A percentile compares a stretch with the other conserved stretches of the same genome.
Conservation (phyloP, 2,888 invertebrate species). For the Linnaemya vulpina region DNA sequence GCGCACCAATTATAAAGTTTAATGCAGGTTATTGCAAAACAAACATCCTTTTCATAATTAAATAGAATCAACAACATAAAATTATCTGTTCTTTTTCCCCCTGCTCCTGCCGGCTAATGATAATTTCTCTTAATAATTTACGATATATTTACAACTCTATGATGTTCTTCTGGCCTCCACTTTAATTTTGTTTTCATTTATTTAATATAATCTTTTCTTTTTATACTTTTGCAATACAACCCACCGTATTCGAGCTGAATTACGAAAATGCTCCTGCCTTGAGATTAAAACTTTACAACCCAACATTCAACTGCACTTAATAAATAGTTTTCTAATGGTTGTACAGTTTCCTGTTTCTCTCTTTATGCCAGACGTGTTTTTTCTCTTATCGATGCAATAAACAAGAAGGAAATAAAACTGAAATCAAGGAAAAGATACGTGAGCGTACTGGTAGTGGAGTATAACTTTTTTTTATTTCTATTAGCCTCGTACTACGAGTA, state of each 20-base stretch:
- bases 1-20: constrained; percentile 19
- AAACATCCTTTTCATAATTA: constrained; percentile 37
- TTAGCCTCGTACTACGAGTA: neutral
- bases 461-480: neutral
- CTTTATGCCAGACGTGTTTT: neutral
- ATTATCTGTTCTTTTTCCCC: neutral
- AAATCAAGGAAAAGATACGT: constrained; percentile 23
- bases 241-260: constrained; percentile 21
- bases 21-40: constrained; percentile 7
- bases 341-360: constrained; percentile 62
- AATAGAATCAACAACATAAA: constrained; percentile 13
- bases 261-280: neutral
- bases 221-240: constrained; percentile 1
- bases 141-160: constrained; percentile 39
- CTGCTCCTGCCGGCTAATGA: constrained; percentile 28
- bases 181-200: neutral
- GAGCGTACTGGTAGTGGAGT: neutral
- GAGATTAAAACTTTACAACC: neutral
- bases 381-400: constrained; percentile 15
- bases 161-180: constrained; percentile 32
- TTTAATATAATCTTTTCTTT: neutral
- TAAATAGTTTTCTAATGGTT: constrained; percentile 64
- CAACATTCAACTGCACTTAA: constrained; percentile 48
- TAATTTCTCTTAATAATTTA: constrained; percentile 47
- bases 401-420: constrained; percentile 47